phyloP scores from a whole-genome alignment of 1,140 invertebrate species.

The Aphaenogaster rudis region DNA sequence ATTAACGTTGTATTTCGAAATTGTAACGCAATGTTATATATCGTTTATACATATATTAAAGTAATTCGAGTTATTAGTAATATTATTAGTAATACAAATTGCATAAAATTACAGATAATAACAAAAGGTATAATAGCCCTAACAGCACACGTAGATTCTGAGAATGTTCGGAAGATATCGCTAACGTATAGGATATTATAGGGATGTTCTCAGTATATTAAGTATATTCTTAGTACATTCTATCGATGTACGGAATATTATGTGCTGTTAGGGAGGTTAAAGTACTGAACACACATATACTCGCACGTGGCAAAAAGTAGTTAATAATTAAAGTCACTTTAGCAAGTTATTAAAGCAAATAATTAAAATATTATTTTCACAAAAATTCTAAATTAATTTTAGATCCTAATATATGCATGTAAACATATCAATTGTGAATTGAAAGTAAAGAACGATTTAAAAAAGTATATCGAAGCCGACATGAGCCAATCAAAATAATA shows the following conservation, averaged over 20 bases:
- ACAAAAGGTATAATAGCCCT: not conserved
- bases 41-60: conserved; percentile 19
- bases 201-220: no score
- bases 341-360: not conserved
- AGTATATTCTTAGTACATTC: no score
- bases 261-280: no score
- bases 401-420: not conserved
- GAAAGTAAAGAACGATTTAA: not conserved
- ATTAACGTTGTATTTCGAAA: not conserved
- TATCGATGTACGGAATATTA: no score
- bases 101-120: not conserved
- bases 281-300: no score
- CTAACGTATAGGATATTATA: no score
- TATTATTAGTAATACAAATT: not conserved
- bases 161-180: no score
- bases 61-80: no score
- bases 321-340: not conserved
- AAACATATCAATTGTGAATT: not conserved
- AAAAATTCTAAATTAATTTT: not conserved
- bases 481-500: not conserved
- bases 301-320: not conserved
- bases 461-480: not conserved
- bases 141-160: no score
- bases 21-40: not conserved
- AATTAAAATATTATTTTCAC: conserved; percentile 4